These are phyloP conservation scores for Chromobotia macracanthus DNA, from an alignment of 2,797 vertebrate genomes.

Conservation along the genomic window DNA sequence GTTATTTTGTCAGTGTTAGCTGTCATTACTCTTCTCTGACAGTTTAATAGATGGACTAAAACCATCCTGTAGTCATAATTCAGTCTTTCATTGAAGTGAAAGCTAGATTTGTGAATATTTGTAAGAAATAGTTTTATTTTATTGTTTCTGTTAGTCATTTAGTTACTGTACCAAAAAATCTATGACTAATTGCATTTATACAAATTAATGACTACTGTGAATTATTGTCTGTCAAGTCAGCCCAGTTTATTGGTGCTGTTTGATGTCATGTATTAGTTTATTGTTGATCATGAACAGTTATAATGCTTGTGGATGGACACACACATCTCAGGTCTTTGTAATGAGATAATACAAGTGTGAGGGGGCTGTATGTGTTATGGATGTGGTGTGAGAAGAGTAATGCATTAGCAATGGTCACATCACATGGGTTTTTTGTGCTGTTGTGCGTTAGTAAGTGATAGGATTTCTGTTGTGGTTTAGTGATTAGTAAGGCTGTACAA, in stretches of 20 bases:
- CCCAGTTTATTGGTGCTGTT: not conserved
- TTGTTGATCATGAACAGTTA: not conserved
- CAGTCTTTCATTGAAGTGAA: too few relatives aligned
- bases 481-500: not conserved
- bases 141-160: too few relatives aligned
- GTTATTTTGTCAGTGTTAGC: not conserved
- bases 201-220: too few relatives aligned
- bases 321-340: not conserved
- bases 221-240: too few relatives aligned
- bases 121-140: too few relatives aligned
- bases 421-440: slow-evolving; percentile 24
- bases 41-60: not conserved
- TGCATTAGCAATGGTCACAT: slow-evolving; percentile 25
- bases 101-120: too few relatives aligned
- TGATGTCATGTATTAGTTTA: not conserved
- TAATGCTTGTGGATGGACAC: not conserved
- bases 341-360: not conserved
- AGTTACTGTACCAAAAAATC: too few relatives aligned
- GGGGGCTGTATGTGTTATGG: slow-evolving; percentile 45
- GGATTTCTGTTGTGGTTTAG: slow-evolving; percentile 1
- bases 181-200: too few relatives aligned
- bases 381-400: slow-evolving; percentile 50
- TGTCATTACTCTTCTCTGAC: not conserved
- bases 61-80: too few relatives aligned
- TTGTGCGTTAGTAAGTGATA: slow-evolving; percentile 13